Base-by-base conservation (phyloP, 2,797 vertebrate genomes). In the Emys orbicularis region DNA sequence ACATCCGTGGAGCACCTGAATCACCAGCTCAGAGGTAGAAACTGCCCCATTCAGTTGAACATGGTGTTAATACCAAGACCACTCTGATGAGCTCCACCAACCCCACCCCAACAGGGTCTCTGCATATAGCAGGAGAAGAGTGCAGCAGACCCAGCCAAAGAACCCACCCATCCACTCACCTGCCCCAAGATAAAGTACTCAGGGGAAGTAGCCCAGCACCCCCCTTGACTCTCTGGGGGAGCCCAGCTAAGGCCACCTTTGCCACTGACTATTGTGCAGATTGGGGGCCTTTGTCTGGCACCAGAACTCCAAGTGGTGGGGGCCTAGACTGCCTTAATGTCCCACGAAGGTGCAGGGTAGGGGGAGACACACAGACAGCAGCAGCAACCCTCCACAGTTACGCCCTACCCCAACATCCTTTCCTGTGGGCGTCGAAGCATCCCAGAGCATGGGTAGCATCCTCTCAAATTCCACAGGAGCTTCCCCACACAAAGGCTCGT, bases 401-500 rank as follows among this genome's bases (percentile, higher is more conserved):
- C 9, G 2, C n/a, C 8, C 16, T 19, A 11, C n/a, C n/a, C 10
- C 34, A 59, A 41, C 37, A 72, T 72, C 65, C n/a, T 72, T 72
- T 41, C 18, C 18, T 12, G n/a, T 6, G n/a, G 10, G 19, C 5
- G 19, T n/a, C 18, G 5, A 72, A 23, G 37, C 65, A 72, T 18
- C 65, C 10, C 8, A 72, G n/a, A 37, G 19, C 65, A 72, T 19
- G n/a, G 65, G 19, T 23, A 72, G 19, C 10, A 23, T 72, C 65
- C 44, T 90, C 96, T 92, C 83, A 29, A 86, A 95, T 92, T 84
- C 23, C 13, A 83, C 65, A 47, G 56, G 76, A 61, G 7, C 86
- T 83, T 61, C 27, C 82, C 21, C 10, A 53, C 19, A 5, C 8
- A 0, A 6, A 79, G 41, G 49, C 37, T 12, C 21, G 5, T 9